Base-by-base conservation (phyloP, 2,797 vertebrate genomes). In the Lagodon rhomboides region DNA sequence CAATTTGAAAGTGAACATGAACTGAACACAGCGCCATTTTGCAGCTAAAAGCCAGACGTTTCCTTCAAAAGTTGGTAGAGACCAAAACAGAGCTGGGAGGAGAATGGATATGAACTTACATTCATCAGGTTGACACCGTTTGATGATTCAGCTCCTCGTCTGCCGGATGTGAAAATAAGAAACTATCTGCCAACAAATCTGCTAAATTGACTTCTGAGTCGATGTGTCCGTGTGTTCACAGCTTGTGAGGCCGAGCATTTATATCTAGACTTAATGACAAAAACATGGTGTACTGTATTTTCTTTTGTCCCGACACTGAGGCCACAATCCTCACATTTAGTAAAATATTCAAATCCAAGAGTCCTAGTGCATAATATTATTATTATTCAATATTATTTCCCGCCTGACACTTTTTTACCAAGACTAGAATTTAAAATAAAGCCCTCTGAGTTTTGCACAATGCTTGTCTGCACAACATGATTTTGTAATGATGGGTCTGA, bases 401-500 rank as follows among this genome's bases (percentile, higher is more conserved):
- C 46, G 11, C 8, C 8, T 27, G 23, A 60, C 25, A 70, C 23
- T 43, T 63, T 27, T 65, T 5, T 44, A 10, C 65, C 38, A 58
- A 12, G 54, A 53, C 10, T 16, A 13, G 50, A 72, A 50, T 78
- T 67, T 53, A 38, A 66, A 78, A 58, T 66, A 27, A 53, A 58
- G 15, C 12, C 30, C 5, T 58, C 18, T 47, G 11, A 15, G 20
- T 66, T 70, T 59, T 76, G 41, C 4, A 34, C 66, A 78, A 53
- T 4, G 3, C n/a, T 51, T 30, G 5, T 20, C 50, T 68, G 56
- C 43, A 46, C 53, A 55, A 27, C 38, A 23, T 27, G 63, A 60
- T 16, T 73, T 76, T 55, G 34, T 58, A 69, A 79, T 66, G 53
- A 73, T 58, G 58, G 59, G 34, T 79, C 23, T 62, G 58, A 22